A percentile compares a stretch with the other conserved stretches of the same genome.
phyloP scores from a whole-genome alignment of 2,797 vertebrate species.

The Kryptopterus vitreolus region DNA sequence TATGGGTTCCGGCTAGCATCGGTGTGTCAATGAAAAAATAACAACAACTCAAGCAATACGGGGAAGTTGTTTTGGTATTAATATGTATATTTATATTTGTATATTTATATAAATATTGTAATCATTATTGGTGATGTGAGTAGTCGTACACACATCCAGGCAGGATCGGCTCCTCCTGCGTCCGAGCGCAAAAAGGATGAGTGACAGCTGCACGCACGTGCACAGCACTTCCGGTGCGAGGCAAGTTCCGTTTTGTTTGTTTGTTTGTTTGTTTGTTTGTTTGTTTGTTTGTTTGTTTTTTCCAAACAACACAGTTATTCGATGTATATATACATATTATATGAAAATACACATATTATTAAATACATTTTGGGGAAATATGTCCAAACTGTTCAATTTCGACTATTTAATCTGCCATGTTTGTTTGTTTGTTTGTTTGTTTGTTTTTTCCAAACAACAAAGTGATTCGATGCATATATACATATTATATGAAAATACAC shows the following conservation, averaged over 20 bases:
- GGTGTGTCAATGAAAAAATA: background rate
- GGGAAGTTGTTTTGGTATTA: background rate
- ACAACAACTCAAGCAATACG: background rate
- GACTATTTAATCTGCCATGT: too few species aligned
- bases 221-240: background rate
- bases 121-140: background rate
- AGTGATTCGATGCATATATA: too few species aligned
- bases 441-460: too few species aligned
- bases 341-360: too few species aligned
- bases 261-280: too few species aligned
- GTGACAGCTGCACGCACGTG: slow-evolving; percentile 69
- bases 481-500: too few species aligned
- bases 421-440: too few species aligned
- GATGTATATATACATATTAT: too few species aligned
- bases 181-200: slow-evolving; percentile 41
- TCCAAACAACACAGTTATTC: too few species aligned
- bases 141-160: background rate
- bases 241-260: background rate
- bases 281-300: too few species aligned
- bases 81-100: background rate
- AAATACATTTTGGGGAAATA: too few species aligned
- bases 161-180: background rate
- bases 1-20: slow-evolving; percentile 22
- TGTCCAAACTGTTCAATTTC: too few species aligned
- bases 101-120: background rate